These are phyloP conservation scores for Temnopleurus reevesii DNA, from an alignment of 53 echinoderm and acorn worm species.

Conservation along the genomic window DNA sequence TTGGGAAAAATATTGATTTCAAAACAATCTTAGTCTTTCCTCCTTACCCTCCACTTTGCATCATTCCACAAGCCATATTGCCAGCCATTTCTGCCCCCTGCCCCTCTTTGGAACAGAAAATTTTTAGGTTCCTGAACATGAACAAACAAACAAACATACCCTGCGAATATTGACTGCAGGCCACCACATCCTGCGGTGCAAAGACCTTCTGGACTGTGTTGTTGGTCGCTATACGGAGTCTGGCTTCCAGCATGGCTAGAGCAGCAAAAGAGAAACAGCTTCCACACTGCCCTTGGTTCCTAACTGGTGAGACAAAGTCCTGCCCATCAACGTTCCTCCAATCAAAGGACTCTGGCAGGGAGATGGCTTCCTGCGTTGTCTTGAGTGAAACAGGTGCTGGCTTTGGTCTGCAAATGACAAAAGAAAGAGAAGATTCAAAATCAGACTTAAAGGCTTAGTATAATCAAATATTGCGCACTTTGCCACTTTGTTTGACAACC, in stretches of 20 bases:
- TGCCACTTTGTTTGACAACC: too few relatives aligned
- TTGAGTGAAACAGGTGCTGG: conserved; percentile 67
- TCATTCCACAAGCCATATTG: too few relatives aligned
- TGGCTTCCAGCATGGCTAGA: conserved; percentile 80
- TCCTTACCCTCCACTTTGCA: too few relatives aligned
- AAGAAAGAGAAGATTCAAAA: neutral
- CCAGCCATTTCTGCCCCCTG: too few relatives aligned
- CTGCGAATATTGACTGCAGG: conserved; percentile 71
- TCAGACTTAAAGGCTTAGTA: too few relatives aligned
- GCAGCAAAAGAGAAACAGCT: conserved; percentile 92
- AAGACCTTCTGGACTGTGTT: conserved; percentile 80
- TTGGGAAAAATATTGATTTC: too few relatives aligned
- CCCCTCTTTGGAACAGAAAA: too few relatives aligned
- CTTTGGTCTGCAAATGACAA: conserved; percentile 53
- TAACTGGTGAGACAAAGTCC: conserved; percentile 83
- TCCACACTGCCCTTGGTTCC: conserved; percentile 87
- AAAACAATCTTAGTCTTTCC: too few relatives aligned
- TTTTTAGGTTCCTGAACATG: too few relatives aligned
- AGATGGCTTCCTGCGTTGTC: conserved; percentile 51
- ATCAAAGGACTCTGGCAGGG: conserved; percentile 79
- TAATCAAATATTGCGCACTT: too few relatives aligned
- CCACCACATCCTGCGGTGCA: conserved; percentile 87
- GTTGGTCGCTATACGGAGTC: conserved; percentile 81
- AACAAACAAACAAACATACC: conserved; percentile 10
- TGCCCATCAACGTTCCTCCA: conserved; percentile 86